Conservation (phyloP, 2,888 invertebrate species). For the Megaustenia siamemsis region DNA sequence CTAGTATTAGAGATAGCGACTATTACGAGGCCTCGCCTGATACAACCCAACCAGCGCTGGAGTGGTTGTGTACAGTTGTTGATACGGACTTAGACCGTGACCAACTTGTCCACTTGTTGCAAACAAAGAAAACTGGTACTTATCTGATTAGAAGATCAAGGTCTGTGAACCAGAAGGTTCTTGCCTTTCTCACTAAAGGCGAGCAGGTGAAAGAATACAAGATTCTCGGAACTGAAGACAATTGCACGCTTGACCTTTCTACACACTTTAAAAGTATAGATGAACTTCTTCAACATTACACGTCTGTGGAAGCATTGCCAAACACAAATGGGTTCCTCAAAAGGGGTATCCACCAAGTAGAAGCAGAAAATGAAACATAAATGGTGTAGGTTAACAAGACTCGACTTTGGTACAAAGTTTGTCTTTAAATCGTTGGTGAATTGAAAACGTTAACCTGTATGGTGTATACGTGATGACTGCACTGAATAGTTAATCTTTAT, state of each 20-base stretch:
- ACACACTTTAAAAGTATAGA: neutral
- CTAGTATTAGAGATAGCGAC: neutral
- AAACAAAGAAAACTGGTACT: constrained; percentile 14
- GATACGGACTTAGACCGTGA: neutral
- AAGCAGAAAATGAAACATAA: neutral
- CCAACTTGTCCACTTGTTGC: neutral
- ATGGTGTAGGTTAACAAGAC: no score
- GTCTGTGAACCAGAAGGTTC: constrained; percentile 5
- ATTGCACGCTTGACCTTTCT: neutral
- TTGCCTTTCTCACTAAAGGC: neutral
- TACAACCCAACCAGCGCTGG: neutral
- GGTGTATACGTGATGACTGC: no score
- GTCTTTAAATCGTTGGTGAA: no score
- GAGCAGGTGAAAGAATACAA: constrained; percentile 28
- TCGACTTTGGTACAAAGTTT: no score
- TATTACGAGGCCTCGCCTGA: neutral
- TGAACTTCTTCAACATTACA: constrained; percentile 24
- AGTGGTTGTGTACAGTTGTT: neutral
- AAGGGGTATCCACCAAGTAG: constrained; percentile 8
- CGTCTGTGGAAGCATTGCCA: neutral
- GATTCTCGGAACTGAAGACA: neutral
- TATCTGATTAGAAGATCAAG: constrained; percentile 19
- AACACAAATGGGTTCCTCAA: neutral
- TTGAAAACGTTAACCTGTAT: no score
- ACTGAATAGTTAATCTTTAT: no score